Base-by-base conservation (phyloP, 2,888 invertebrate genomes). In the Uropetala carovei region DNA sequence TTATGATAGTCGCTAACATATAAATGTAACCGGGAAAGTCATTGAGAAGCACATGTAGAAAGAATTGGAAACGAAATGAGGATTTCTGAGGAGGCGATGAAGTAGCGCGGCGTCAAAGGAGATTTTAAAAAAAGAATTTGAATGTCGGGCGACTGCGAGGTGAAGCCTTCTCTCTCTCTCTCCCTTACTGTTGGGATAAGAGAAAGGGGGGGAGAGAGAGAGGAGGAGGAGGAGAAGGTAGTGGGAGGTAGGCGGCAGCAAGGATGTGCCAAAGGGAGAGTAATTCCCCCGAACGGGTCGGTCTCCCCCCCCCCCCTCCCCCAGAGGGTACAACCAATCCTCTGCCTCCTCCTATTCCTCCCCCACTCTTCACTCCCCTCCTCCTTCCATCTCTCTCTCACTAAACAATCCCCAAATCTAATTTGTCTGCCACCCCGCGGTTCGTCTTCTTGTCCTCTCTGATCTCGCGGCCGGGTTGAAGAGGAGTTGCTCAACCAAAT, bases 331-430 rank as follows among this genome's bases (percentile, higher is more conserved):
- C 86, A 59, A 86, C 60, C 86, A 43, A 64, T 89, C 89, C 86
- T 89, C 86, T 64, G 16, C 86, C 30, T 81, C 81, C 81, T 22
- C 81, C 43, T 43, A 18, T 64, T 14, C 18, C 64, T 18, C 64
- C 18, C 11, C 83, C 30, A 56, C 83, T 10, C 82, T 43, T 5
- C 27, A 27, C 27, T n/a, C 82, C 82, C 27, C 9, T 0, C 0
- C 10, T 18, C 43, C 10, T n/a, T 43, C 83, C 58, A 58, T 27
- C 89, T 64, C 30, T 56, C 89, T 30, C 64, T 30, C 43, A n/a
- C 64, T 89, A 89, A 89, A 89, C 89, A 89, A 89, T 89, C 89
- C 89, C 75, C 89, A 89, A 89, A 89, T 89, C 89, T 64, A 89
- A 89, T 89, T 89, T 89, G 43, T 89, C 89, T 64, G 60, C 60